A percentile compares a stretch with the other conserved stretches of the same genome.
Conservation (phyloP, 64 coral and sea anemone genomes). For the Hydrozoanthus tunicans region DNA sequence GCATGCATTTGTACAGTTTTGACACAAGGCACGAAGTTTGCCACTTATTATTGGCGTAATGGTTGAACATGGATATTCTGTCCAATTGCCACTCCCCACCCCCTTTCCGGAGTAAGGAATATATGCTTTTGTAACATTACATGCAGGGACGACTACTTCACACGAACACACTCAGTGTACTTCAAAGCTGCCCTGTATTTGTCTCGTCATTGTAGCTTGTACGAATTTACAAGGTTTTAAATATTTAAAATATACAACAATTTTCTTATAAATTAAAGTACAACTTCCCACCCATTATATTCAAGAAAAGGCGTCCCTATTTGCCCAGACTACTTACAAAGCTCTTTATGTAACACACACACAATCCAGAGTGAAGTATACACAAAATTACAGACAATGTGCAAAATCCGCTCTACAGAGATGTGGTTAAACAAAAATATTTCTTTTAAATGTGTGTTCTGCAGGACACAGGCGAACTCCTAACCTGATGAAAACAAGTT, state of each 20-base stretch:
- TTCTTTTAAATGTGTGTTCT: not conserved
- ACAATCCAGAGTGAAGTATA: conserved; percentile 24
- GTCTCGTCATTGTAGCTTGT: conserved; percentile 31
- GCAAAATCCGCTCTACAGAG: conserved; percentile 38
- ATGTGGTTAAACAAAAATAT: conserved; percentile 33
- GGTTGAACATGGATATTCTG: no score
- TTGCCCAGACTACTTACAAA: conserved; percentile 42
- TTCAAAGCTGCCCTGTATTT: conserved; percentile 43
- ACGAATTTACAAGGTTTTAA: conserved; percentile 57
- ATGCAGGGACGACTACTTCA: not conserved
- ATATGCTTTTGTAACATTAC: not conserved
- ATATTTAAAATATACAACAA: conserved; percentile 66
- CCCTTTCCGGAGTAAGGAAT: no score
- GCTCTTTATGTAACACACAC: not conserved
- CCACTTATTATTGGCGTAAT: no score
- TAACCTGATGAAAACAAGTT: not conserved
- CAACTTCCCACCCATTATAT: conserved; percentile 36
- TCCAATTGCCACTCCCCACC: no score
- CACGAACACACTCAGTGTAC: not conserved
- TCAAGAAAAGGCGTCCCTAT: conserved; percentile 18
- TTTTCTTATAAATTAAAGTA: conserved; percentile 54
- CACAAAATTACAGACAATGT: not conserved
- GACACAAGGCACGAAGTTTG: no score
- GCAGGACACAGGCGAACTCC: conserved; percentile 4
- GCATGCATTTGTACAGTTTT: no score